Evolutionary conservation across 2,888 invertebrate species (phyloP), one percentile per base, ranked within the genome.

Genomic region (Hyposoter dolosus): DNA sequence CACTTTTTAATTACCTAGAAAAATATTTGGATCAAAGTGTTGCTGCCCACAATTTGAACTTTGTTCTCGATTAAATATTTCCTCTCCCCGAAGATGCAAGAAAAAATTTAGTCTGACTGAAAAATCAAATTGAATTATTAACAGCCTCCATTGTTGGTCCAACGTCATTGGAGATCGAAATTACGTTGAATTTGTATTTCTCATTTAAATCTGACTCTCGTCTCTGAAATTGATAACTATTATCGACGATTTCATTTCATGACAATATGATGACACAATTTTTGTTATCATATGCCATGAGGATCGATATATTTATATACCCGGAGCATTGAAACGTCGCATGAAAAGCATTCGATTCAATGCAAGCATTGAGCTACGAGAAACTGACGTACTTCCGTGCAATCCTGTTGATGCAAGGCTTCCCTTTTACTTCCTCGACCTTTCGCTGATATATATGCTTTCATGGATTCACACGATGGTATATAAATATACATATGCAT

Each of bases 381-480:
- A 19, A 63, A n/a, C 56, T 69, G 45, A 50, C 40, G 23, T 45
- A 65, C 66, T 63, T 66, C 19, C 69, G 40, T 19, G 60, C 43
- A 75, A 75, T 79, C n/a, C 32, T 68, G 79, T 65, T 79, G 56
- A 40, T 35, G 50, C 79, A 79, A 74, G 78, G 74, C 40, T 68
- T 75, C 79, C 69, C 50, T 72, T 50, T 68, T 28, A 23, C 32
- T 72, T 63, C 23, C 35, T 32, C 53, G 40, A 45, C 60, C 35
- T 17, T 28, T n/a, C 5, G 23, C 43, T 68, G 56, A 79, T 15
- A 7, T 28, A 69, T 63, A 28, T 23, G 17, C 60, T 5, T 23
- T n/a, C 17, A 47, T 63, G 28, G 40, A 72, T 60, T 28, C 60
- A 28, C 28, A 60, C n/a, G 1, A 28, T 28, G 28, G 28, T 28